These are phyloP conservation scores for Speoplatyrhinus poulsoni DNA, from an alignment of 2,113 vertebrate species.

Conservation along the genomic window DNA sequence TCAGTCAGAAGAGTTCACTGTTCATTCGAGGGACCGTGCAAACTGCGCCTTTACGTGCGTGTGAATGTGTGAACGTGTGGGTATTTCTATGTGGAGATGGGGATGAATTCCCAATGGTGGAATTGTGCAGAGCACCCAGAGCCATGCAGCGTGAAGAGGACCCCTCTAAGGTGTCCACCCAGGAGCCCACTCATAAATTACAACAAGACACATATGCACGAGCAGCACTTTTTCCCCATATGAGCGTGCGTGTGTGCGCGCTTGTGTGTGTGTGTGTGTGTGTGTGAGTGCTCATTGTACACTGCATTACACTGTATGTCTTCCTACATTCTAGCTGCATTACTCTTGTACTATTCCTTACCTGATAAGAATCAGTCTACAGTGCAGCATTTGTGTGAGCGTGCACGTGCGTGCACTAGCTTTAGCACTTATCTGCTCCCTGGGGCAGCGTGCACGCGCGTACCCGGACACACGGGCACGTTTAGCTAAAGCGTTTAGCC, in stretches of 20 bases:
- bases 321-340: not conserved
- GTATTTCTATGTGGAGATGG: constrained; percentile 17
- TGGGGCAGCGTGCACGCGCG: not conserved
- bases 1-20: constrained; percentile 57
- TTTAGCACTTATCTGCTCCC: not conserved
- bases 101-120: constrained; percentile 40
- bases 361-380: not conserved
- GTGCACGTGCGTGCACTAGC: constrained; percentile 3
- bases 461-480: constrained; percentile 6
- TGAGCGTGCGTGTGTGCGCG: not conserved
- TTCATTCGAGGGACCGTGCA: constrained; percentile 49
- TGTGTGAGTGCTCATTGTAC: not conserved
- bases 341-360: not conserved
- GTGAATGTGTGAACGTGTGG: constrained; percentile 13
- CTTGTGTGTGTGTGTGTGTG: constrained; percentile 3
- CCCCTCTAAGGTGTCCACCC: constrained; percentile 69
- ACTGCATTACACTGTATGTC: not conserved
- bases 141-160: constrained; percentile 76
- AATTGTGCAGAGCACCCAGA: constrained; percentile 75
- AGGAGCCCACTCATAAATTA: constrained; percentile 83
- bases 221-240: constrained; percentile 67
- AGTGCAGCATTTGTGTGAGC: not conserved
- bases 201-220: constrained; percentile 80
- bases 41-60: constrained; percentile 25
- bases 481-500: constrained; percentile 14